Evolutionary conservation across 1,140 invertebrate genomes (phyloP), one percentile per base, ranked within the genome.

Genomic region (Lasaia peninsularis): DNA sequence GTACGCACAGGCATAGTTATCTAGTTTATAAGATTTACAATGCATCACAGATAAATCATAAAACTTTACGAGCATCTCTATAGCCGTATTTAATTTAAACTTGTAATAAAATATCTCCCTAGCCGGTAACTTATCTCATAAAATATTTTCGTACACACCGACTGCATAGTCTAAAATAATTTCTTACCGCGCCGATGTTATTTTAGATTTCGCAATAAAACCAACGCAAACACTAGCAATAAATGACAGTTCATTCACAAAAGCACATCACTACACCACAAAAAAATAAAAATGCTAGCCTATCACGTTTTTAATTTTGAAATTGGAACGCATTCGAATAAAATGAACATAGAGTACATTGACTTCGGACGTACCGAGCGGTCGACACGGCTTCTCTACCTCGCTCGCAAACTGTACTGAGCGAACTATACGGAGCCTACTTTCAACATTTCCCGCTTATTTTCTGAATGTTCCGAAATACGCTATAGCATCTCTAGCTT

Each of bases 121-220:
- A 14, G 50, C 57, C 50, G 40, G 57, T 59, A 52, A 52, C 50
- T 52, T 52, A 52, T 52, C 50, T 55, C 58, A 57, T 60, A 64
- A 64, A 62, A 61, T 65, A 59, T 63, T 63, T 63, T 56, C 35
- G 62, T 63, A 58, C 61, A 48, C 58, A 52, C 50, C 55, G 52
- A 56, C 59, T 71, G 71, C 73, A 71, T 67, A 68, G 69, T 66
- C 75, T 75, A 80, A 83, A 80, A 78, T 77, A 83, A 79, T 74
- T 61, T 71, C 77, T 83, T 81, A 78, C 80, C 76, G 67, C 75
- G 71, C 65, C 73, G 65, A 55, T 71, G 75, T 69, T 81, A 85
- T 83, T 81, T 80, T 74, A 58, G 71, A 65, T 69, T 78, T 77
- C 70, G 74, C 73, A 73, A 78, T 68, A 75, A 78, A 80, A 75